Base-by-base conservation (phyloP, 2,113 vertebrate genomes). In the Corythoichthys intestinalis region DNA sequence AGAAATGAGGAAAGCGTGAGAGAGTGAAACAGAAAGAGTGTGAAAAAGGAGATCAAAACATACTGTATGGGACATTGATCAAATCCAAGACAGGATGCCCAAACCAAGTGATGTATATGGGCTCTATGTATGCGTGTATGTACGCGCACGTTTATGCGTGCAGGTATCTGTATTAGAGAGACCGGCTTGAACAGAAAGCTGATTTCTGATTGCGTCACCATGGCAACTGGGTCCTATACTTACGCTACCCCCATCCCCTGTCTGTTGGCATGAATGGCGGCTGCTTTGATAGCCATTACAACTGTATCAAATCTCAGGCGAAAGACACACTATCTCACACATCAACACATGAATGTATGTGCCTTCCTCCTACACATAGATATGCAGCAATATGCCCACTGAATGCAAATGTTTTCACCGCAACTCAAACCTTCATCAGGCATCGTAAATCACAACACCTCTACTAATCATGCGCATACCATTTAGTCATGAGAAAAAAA, bases 141-240 rank as follows among this genome's bases (percentile, higher is more conserved):
- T 70, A 54, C 75, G 65, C 41, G 34, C 57, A 12, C 75, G 41
- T 67, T 78, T 79, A n/a, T 53, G 20, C 39, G 39, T 44, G 41
- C 41, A 44, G 41, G 41, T 44, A 8, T 44, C 6, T 8, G 41
- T 44, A 44, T 44, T 44, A 44, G 6, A 5, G 77, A 63, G 49
- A 14, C 79, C 50, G 6, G 48, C 83, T 50, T 70, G 38, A 9
- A 82, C 82, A 71, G 77, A 85, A 88, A 88, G 82, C 87, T 82
- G 79, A 88, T 87, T 77, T 38, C 49, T 66, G 61, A 63, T 47
- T 63, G 73, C 74, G 79, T 91, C 63, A 52, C 85, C 88, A 89
- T 90, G 89, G 90, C 79, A 91, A 92, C 90, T 78, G 71, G 73
- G 62, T 83, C 78, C 69, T 70, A 68, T 74, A 68, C 76, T 82